A percentile compares a stretch with the other conserved stretches of the same genome.
These are phyloP conservation scores for Hippocampus comes DNA, from an alignment of 2,113 vertebrate species.

Conservation along the genomic window DNA sequence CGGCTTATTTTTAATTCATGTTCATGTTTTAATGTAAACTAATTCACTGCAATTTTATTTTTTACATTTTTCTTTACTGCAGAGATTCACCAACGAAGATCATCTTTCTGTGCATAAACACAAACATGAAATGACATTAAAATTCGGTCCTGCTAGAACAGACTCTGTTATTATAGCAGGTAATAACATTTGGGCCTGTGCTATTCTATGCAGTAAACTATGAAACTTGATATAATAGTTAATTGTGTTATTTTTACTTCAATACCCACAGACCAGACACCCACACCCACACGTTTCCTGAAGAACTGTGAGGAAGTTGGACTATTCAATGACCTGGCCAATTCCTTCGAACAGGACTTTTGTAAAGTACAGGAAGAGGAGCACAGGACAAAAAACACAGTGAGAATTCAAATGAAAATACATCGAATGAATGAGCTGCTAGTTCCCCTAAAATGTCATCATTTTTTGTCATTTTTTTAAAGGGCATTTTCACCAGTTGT, in stretches of 20 bases:
- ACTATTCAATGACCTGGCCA: conserved; percentile 92
- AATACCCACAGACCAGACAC: conserved; percentile 85
- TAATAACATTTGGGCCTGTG: conserved; percentile 44
- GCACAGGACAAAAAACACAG: conserved; percentile 74
- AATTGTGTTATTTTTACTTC: background rate
- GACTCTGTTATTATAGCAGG: conserved; percentile 98
- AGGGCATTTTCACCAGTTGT: background rate
- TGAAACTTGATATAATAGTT: background rate
- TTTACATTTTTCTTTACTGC: conserved; percentile 26
- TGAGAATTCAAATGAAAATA: conserved; percentile 39
- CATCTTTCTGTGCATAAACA: conserved; percentile 98
- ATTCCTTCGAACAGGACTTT: conserved; percentile 95
- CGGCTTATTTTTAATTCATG: background rate
- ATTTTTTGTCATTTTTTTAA: conserved; percentile 4
- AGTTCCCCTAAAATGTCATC: background rate
- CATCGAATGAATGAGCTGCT: background rate
- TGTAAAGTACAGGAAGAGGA: conserved; percentile 90
- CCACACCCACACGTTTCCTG: conserved; percentile 94
- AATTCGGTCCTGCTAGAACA: conserved; percentile 94
- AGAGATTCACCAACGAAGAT: conserved; percentile 99
- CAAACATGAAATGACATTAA: conserved; percentile 98
- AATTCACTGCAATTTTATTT: background rate
- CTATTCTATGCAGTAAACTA: background rate
- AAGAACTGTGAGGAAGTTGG: conserved; percentile 99
- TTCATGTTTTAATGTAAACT: background rate